phyloP scores from a whole-genome alignment of 2,797 vertebrate genomes.

The Oryzias sinensis region DNA sequence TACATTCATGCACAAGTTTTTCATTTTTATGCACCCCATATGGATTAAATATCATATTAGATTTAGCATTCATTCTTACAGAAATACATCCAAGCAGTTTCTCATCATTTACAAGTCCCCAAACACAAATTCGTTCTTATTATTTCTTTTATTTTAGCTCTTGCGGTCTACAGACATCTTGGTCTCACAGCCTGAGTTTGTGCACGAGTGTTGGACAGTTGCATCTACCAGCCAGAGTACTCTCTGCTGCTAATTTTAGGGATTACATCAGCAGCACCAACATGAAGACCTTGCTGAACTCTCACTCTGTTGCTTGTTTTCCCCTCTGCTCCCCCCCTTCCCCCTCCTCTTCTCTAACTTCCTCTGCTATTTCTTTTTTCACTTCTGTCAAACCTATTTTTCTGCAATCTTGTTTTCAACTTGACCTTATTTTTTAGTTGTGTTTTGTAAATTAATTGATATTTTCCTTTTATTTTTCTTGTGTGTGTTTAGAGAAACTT shows the following conservation, averaged over 20 bases:
- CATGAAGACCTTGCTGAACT: constrained; percentile 79
- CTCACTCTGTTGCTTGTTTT: constrained; percentile 15
- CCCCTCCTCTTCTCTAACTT: background rate
- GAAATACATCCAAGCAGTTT: too few relatives aligned
- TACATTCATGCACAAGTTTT: too few relatives aligned
- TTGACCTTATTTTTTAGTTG: background rate
- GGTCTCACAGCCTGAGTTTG: background rate
- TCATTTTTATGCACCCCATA: too few relatives aligned
- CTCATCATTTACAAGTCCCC: too few relatives aligned
- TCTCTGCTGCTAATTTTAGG: constrained; percentile 87
- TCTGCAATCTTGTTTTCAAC: background rate
- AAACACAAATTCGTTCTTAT: too few relatives aligned
- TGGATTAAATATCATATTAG: too few relatives aligned
- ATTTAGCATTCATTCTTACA: too few relatives aligned
- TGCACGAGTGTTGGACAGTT: constrained; percentile 19
- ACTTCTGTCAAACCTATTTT: constrained; percentile 1
- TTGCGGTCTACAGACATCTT: constrained; percentile 1
- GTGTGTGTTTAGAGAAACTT: background rate
- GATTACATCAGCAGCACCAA: constrained; percentile 89
- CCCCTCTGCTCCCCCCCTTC: background rate
- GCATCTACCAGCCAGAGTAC: constrained; percentile 38
- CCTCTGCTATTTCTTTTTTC: constrained; percentile 8
- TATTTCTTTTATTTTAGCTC: background rate
- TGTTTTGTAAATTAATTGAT: background rate
- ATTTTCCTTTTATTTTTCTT: background rate